A percentile compares a stretch with the other conserved stretches of the same genome.
phyloP scores from a whole-genome alignment of 2,113 vertebrate genomes.

The Centropristis striata region DNA sequence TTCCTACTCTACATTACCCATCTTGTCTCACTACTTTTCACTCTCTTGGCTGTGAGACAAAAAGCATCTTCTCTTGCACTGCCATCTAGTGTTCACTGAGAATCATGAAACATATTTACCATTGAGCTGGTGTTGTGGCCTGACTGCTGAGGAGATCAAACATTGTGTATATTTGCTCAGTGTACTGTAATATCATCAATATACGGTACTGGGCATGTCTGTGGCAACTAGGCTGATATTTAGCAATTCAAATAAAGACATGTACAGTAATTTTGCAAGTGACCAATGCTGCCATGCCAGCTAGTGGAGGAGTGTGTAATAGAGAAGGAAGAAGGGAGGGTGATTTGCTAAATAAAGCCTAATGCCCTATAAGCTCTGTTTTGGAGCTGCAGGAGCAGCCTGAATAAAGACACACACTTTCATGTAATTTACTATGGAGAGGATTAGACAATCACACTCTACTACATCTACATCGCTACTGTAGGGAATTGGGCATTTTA shows the following conservation, averaged over 20 bases:
- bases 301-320: conserved; percentile 21
- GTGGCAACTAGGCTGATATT: not conserved
- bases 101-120: not conserved
- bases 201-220: not conserved
- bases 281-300: conserved; percentile 8
- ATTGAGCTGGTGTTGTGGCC: not conserved
- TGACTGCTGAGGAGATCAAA: not conserved
- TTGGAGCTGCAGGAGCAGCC: conserved; percentile 21
- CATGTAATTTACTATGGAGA: not conserved
- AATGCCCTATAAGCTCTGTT: conserved; percentile 50
- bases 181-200: not conserved
- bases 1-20: not conserved
- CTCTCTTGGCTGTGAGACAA: conserved; percentile 21
- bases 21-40: not conserved
- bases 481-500: not conserved
- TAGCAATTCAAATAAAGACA: not conserved
- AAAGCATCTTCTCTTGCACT: conserved; percentile 62
- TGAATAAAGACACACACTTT: conserved; percentile 25
- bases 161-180: not conserved
- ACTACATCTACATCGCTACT: no score
- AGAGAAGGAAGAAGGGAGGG: conserved; percentile 27
- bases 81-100: conserved; percentile 60
- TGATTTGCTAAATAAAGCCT: conserved; percentile 61
- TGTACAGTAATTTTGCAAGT: conserved; percentile 1
- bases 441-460: not conserved